Evolutionary conservation across 2,888 invertebrate genomes (phyloP), one percentile per base, ranked within the genome.

Genomic region (Ecliptopera silaceata): DNA sequence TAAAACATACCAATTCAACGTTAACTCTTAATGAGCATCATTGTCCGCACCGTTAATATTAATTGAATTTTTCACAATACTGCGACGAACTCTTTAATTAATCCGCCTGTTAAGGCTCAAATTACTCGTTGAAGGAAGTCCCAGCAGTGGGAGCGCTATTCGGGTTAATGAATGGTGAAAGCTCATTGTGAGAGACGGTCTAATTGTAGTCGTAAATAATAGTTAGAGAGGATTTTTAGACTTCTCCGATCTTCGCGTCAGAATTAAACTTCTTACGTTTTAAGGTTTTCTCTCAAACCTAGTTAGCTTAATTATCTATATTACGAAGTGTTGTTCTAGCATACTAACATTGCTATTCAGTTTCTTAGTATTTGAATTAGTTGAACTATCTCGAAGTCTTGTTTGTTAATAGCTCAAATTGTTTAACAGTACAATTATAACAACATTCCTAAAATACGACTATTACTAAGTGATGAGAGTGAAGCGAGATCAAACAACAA

Each of bases 1-100:
- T 73, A 74, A 71, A 72, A 81, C 77, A 77, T 73, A 73, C 77
- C 80, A 75, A 84, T 84, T 79, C 78, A 73, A 77, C 78, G 72
- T 84, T 80, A 84, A 86, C 82, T 77, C 73, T 69, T 84, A 83
- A 86, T 82, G 80, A 80, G 74, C 64, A 66, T 71, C 68, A 70
- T 77, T 76, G 65, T 64, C 63, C 63, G 62, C 48, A 60, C 45
- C 49, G 56, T 66, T 63, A 66, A 64, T 64, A 64, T 65, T 65
- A 63, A 67, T 64, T 67, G 63, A 62, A 64, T 67, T 67, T 65
- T 65, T 63, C 61, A 49, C 63, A 58, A 57, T 46, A 56, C 48
- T 32, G 42, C 55, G 36, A 55, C 51, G 55, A 15, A 53, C 51
- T 53, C 51, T 61, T 62, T 62, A 64, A 65, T 67, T 67, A 62